These are phyloP conservation scores for Leptobrachium leishanense DNA, from an alignment of 2,113 vertebrate species.

Conservation along the genomic window DNA sequence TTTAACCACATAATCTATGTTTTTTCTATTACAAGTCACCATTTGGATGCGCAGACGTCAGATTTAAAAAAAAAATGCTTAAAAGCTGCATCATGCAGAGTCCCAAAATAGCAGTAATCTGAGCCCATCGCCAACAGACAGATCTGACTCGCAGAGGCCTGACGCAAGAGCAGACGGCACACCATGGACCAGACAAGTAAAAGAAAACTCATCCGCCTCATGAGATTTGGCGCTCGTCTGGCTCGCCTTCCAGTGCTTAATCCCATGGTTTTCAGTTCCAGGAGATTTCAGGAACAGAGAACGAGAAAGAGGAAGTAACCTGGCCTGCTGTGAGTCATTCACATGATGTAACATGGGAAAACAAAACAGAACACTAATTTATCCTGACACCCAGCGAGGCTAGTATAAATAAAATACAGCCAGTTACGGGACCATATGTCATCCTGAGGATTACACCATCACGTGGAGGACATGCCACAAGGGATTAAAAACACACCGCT, in stretches of 20 bases:
- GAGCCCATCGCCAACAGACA: too few species aligned
- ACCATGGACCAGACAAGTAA: background rate
- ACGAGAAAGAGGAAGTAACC: slow-evolving; percentile 10
- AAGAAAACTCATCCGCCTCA: background rate
- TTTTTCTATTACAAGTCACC: too few species aligned
- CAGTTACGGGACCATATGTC: background rate
- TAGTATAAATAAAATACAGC: background rate
- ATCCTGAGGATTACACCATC: background rate
- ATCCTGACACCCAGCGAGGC: background rate
- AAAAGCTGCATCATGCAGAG: too few species aligned
- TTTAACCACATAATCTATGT: too few species aligned
- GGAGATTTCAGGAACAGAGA: slow-evolving; percentile 12
- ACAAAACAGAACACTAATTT: background rate
- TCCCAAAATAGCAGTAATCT: too few species aligned
- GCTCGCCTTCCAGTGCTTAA: background rate
- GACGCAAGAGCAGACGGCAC: background rate
- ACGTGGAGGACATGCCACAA: background rate
- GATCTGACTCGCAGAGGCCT: too few species aligned
- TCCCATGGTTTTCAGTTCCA: background rate
- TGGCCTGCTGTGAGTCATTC: slow-evolving; percentile 5
- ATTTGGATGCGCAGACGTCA: too few species aligned
- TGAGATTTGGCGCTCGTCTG: background rate
- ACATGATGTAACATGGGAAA: slow-evolving; percentile 37
- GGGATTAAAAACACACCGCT: slow-evolving; percentile 14
- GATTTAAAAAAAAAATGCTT: too few species aligned